Evolutionary conservation across 2,888 invertebrate genomes (phyloP), one percentile per base, ranked within the genome.

Genomic region (Ormyrus thymus): DNA sequence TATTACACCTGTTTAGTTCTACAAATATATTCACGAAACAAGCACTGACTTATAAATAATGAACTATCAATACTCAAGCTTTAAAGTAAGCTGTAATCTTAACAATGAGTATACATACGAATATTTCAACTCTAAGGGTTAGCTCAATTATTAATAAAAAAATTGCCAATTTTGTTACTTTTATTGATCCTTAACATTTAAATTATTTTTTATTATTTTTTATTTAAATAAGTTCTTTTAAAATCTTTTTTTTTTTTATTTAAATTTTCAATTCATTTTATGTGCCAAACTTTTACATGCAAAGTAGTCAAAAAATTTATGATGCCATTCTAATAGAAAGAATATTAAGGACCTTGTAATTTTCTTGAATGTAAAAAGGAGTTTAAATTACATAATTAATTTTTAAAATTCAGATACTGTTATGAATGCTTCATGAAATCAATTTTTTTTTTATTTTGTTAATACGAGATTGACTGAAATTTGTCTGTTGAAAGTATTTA

Each of bases 221-320:
- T 29, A 29, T 29, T 29, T 29, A 29, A 48, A 46, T 29, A 43
- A 29, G 50, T 15, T 55, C 29, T 29, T 29, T 29, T 29, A 0
- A 29, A 29, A 29, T 29, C 4, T 29, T 4, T 29, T 29, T 29
- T 4, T 29, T 29, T 29, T 29, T 29, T 29, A 29, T 4, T 29
- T 29, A 29, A 29, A 65, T 76, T 76, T 66, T 80, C 71, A 80
- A 79, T 82, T 83, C 69, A 79, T 71, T 76, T 85, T 66, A 76
- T 81, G 85, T 86, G 86, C 85, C 85, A 86, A 86, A 86, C 79
- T 70, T 82, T 81, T 64, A 68, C 81, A 73, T 82, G 66, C 11
- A 56, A 82, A 43, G 15, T 59, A 78, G 79, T 29, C 55, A 70
- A 68, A 71, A 73, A 81, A 70, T 83, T 80, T 72, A 82, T 82